Evolutionary conservation across 2,888 invertebrate species (phyloP).

Genomic region (Zhengitettix transpicula): DNA sequence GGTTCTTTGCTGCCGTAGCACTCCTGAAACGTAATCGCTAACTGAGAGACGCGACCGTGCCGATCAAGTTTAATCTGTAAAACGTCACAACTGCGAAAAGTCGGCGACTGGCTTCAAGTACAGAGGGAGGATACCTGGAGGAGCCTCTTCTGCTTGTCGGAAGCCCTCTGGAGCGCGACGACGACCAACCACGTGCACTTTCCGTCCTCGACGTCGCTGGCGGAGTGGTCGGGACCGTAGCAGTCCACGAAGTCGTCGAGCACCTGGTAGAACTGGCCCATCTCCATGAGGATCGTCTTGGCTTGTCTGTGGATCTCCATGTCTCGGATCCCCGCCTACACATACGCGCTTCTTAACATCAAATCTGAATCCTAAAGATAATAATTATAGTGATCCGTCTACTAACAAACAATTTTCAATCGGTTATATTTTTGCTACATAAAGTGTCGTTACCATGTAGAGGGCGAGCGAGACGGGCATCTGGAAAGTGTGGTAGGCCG

Average conservation of each 20-base stretch:
- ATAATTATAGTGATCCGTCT: too few species aligned
- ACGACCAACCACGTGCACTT: constrained; percentile 13
- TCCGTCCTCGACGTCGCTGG: constrained; percentile 11
- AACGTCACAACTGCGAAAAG: too few species aligned
- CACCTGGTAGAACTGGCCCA: constrained; percentile 40
- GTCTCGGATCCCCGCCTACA: constrained; percentile 28
- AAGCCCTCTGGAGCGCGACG: constrained; percentile 13
- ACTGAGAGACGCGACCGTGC: too few species aligned
- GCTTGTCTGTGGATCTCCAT: constrained; percentile 24
- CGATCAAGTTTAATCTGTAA: too few species aligned
- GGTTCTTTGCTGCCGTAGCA: constrained; percentile 58
- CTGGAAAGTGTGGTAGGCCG: constrained; percentile 38
- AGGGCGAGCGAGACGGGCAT: constrained; percentile 36
- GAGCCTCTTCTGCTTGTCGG: constrained; percentile 6
- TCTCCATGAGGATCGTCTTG: constrained; percentile 29
- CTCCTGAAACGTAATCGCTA: constrained; percentile 31
- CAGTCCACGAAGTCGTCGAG: constrained; percentile 34
- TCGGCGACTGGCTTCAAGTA: too few species aligned
- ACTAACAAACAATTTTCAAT: too few species aligned
- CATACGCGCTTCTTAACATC: not conserved
- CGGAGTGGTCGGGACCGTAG: constrained; percentile 7
- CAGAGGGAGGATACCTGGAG: too few species aligned
- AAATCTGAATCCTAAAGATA: not conserved
- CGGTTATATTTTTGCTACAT: too few species aligned
- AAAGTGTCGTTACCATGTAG: constrained; percentile 25